Percentiles rank a stretch among this genome's conserved stretches.
phyloP scores from a whole-genome alignment of 2,888 invertebrate genomes.

The Allolobophora icterica region DNA sequence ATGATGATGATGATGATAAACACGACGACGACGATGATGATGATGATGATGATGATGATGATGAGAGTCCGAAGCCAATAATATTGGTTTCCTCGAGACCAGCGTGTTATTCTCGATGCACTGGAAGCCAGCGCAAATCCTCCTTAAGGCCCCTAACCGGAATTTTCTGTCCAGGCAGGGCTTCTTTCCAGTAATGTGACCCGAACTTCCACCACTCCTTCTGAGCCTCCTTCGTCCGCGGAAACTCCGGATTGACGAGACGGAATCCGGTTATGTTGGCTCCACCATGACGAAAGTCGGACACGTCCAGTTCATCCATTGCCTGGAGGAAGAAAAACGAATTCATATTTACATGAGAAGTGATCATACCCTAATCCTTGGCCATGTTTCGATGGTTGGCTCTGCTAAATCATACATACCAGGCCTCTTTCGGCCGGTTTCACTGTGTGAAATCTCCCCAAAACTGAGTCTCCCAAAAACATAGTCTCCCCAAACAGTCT shows the following conservation, averaged over 20 bases:
- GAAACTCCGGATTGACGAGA: conserved; percentile 79
- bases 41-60: conserved; percentile 36
- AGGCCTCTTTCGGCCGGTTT: too few relatives aligned
- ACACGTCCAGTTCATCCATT: conserved; percentile 86
- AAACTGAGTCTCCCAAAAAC: too few relatives aligned
- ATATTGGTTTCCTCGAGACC: background rate
- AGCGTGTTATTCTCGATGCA: background rate
- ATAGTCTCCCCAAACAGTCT: too few relatives aligned
- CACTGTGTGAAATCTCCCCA: too few relatives aligned
- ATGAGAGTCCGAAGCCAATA: background rate
- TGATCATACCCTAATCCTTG: too few relatives aligned
- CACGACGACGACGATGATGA: conserved; percentile 37
- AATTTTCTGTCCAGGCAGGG: conserved; percentile 80
- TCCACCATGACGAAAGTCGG: conserved; percentile 91
- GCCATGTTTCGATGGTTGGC: too few relatives aligned
- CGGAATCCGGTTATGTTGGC: conserved; percentile 93
- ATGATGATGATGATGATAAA: conserved; percentile 34
- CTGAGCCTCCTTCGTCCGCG: conserved; percentile 65
- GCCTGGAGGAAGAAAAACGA: conserved; percentile 71
- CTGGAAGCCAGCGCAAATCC: background rate
- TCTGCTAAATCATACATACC: too few relatives aligned
- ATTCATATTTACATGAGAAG: background rate
- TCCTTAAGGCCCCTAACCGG: conserved; percentile 70
- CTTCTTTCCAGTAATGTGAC: conserved; percentile 75
- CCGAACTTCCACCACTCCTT: conserved; percentile 85